Evolutionary conservation across 92 coral and sea anemone species (phyloP).

Genomic region (Umimayanthus kanabou): DNA sequence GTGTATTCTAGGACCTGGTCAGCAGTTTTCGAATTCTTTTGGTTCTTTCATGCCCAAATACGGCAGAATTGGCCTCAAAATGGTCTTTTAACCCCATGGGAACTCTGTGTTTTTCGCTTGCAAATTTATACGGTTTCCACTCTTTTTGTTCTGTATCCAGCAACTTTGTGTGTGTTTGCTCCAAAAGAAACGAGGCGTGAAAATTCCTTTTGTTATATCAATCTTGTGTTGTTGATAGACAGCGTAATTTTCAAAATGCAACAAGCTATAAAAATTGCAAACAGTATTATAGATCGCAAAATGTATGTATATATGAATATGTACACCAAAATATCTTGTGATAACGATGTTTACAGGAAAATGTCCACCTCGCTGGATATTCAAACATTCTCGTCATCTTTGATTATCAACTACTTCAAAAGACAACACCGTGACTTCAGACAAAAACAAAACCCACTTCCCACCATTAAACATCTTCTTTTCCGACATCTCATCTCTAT

Average conservation of each 20-base stretch:
- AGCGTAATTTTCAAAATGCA: background rate
- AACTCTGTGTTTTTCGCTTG: background rate
- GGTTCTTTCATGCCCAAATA: constrained; percentile 18
- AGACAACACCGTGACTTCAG: background rate
- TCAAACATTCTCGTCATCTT: background rate
- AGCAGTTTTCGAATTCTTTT: constrained; percentile 35
- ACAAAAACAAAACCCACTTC: background rate
- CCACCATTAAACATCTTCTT: background rate
- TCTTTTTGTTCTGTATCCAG: background rate
- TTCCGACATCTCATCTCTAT: background rate
- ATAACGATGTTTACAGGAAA: background rate
- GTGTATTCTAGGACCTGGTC: constrained; percentile 16
- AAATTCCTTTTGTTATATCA: background rate
- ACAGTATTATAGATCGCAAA: background rate
- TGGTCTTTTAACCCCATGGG: constrained; percentile 11
- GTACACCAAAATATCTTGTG: no score
- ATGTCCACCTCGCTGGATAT: background rate
- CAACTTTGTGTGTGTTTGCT: background rate
- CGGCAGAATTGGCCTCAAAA: constrained; percentile 24
- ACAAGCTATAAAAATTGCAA: background rate
- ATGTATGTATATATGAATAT: background rate
- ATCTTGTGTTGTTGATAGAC: background rate
- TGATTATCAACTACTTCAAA: constrained; percentile 17
- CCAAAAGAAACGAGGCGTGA: background rate
- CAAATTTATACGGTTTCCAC: background rate